A percentile compares a stretch with the other conserved stretches of the same genome.
Evolutionary conservation across 2,113 vertebrate species (phyloP).

Genomic region (Labrus mixtus): DNA sequence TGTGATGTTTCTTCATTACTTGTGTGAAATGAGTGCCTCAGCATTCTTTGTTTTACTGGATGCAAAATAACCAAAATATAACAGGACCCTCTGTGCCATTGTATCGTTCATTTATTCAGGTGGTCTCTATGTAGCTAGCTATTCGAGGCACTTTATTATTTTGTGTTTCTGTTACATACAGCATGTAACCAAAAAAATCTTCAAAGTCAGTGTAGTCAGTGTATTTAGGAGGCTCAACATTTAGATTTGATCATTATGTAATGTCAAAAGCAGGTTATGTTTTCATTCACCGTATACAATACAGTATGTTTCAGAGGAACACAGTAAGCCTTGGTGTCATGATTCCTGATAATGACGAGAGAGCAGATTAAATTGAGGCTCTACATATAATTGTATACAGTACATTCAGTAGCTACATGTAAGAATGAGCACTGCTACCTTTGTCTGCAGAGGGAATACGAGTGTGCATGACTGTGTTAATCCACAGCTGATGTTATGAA

Average conservation of each 20-base stretch:
- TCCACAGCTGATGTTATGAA: conserved; percentile 42
- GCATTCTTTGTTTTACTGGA: conserved; percentile 1
- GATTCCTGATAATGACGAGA: neutral
- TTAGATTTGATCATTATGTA: neutral
- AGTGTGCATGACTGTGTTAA: conserved; percentile 39
- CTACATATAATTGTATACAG: neutral
- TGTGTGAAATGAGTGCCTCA: conserved; percentile 18
- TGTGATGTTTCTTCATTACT: neutral
- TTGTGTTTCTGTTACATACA: neutral
- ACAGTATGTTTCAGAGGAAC: neutral
- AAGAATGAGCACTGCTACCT: neutral
- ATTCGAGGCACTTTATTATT: conserved; percentile 8
- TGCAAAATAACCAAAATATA: conserved; percentile 18
- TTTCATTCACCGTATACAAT: neutral
- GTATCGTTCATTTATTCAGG: neutral
- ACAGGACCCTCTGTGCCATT: neutral
- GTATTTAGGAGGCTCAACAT: conserved; percentile 3
- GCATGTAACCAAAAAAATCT: neutral
- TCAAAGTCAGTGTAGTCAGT: neutral
- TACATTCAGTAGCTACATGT: neutral
- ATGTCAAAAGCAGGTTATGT: conserved; percentile 2
- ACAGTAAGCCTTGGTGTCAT: neutral
- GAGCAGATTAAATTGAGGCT: neutral
- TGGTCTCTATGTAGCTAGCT: neutral
- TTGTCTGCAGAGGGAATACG: conserved; percentile 22